Evolutionary conservation across 2,113 vertebrate genomes (phyloP).

Genomic region (Mohoua ochrocephala): DNA sequence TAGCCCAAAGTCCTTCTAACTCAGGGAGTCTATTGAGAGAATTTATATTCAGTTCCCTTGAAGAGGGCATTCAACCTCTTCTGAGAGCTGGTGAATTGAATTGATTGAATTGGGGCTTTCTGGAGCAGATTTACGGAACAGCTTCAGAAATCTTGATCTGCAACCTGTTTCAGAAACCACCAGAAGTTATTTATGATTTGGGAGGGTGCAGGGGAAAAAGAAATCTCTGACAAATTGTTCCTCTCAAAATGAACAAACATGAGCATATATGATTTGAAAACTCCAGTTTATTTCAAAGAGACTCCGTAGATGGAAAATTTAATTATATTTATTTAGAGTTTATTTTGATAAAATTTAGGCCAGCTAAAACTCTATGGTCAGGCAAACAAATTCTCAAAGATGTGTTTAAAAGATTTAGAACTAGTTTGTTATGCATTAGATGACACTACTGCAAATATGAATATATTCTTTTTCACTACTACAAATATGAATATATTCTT

Average conservation of each 20-base stretch:
- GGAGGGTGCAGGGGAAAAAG: neutral
- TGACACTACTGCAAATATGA: neutral
- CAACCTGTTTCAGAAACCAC: neutral
- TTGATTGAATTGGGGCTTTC: conserved; percentile 40
- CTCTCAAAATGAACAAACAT: neutral
- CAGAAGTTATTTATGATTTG: neutral
- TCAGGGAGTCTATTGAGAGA: neutral
- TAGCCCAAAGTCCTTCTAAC: neutral
- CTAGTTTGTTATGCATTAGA: neutral
- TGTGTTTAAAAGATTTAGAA: neutral
- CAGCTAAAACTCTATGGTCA: neutral
- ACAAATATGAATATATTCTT: neutral
- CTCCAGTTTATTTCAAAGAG: neutral
- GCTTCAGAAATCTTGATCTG: conserved; percentile 5
- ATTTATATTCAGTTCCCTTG: conserved; percentile 34
- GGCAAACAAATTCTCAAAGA: neutral
- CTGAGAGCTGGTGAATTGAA: conserved; percentile 32
- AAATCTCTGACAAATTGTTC: neutral
- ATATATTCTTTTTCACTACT: neutral
- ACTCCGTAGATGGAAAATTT: neutral
- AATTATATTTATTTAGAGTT: neutral
- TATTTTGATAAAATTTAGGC: neutral
- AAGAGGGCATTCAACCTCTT: conserved; percentile 26
- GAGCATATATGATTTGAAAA: neutral
- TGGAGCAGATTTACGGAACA: neutral